Evolutionary conservation across 2,113 vertebrate genomes (phyloP).

Genomic region (zebrafish (Danio rerio)): DNA sequence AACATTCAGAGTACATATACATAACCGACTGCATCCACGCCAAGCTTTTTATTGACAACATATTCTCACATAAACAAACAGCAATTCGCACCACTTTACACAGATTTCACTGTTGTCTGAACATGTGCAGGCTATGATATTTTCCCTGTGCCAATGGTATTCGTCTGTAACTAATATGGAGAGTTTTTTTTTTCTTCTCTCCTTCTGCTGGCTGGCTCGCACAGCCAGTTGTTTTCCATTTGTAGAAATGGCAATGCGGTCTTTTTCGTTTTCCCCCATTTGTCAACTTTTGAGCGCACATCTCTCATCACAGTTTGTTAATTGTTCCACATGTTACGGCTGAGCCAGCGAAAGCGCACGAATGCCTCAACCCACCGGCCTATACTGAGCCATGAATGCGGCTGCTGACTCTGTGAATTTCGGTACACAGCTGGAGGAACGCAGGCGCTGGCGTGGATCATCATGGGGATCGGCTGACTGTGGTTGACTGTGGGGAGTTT

Average conservation of each 20-base stretch:
- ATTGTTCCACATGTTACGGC: slow-evolving; percentile 38
- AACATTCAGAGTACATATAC: neutral
- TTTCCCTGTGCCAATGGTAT: neutral
- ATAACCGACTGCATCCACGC: slow-evolving; percentile 1
- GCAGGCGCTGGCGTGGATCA: neutral
- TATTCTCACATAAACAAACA: slow-evolving; percentile 28
- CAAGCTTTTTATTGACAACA: slow-evolving; percentile 2
- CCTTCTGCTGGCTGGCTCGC: slow-evolving; percentile 5
- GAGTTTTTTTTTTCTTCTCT: neutral
- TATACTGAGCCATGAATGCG: slow-evolving; percentile 35
- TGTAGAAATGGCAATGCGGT: slow-evolving; percentile 37
- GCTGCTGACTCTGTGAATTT: slow-evolving; percentile 42
- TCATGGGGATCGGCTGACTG: neutral
- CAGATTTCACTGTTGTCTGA: slow-evolving; percentile 28
- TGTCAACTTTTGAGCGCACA: slow-evolving; percentile 26
- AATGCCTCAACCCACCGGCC: neutral
- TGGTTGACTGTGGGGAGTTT: slow-evolving; percentile 12
- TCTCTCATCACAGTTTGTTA: slow-evolving; percentile 42
- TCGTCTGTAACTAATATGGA: slow-evolving; percentile 45
- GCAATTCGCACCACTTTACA: slow-evolving; percentile 28
- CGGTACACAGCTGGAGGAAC: slow-evolving; percentile 27
- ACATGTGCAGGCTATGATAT: slow-evolving; percentile 28
- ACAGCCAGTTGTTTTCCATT: slow-evolving; percentile 33
- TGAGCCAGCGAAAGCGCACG: slow-evolving; percentile 41
- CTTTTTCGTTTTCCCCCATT: slow-evolving; percentile 18